Conservation (phyloP, 2,888 invertebrate genomes). For the Thereva unica region DNA sequence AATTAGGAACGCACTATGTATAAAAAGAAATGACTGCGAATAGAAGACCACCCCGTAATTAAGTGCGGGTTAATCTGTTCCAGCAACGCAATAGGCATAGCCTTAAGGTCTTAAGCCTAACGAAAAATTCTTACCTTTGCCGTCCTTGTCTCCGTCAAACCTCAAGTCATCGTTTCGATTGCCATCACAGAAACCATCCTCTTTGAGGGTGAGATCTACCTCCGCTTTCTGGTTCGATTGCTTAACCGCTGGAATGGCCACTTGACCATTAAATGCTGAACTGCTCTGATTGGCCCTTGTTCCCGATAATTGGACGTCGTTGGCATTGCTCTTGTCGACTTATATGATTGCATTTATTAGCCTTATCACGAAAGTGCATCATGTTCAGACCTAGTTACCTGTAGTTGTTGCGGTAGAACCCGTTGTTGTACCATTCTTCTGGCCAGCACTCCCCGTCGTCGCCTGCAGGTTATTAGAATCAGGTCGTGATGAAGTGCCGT, state of each 20-base stretch:
- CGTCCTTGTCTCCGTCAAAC: constrained; percentile 46
- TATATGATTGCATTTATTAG: constrained; percentile 33
- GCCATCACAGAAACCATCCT: constrained; percentile 48
- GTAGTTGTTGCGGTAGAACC: background rate
- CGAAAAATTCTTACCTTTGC: constrained; percentile 26
- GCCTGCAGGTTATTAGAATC: constrained; percentile 10
- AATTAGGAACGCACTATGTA: too few relatives aligned
- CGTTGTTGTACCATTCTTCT: background rate
- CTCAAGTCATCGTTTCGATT: constrained; percentile 52
- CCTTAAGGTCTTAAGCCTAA: constrained; percentile 1
- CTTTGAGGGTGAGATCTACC: constrained; percentile 27
- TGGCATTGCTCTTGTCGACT: constrained; percentile 55
- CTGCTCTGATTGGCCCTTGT: constrained; percentile 41
- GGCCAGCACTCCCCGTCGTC: background rate
- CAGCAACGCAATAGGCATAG: too few relatives aligned
- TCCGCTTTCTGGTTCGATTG: constrained; percentile 27
- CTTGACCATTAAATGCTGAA: constrained; percentile 41
- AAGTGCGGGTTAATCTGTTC: too few relatives aligned
- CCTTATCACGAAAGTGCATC: constrained; percentile 10
- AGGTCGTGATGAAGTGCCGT: constrained; percentile 32
- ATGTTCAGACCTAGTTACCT: constrained; percentile 15
- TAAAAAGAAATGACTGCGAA: too few relatives aligned
- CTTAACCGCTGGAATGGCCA: background rate
- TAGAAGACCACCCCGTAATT: too few relatives aligned
- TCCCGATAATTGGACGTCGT: constrained; percentile 47